Conservation (phyloP, 2,888 invertebrate species). For the Chaetogeoica ovagalla region DNA sequence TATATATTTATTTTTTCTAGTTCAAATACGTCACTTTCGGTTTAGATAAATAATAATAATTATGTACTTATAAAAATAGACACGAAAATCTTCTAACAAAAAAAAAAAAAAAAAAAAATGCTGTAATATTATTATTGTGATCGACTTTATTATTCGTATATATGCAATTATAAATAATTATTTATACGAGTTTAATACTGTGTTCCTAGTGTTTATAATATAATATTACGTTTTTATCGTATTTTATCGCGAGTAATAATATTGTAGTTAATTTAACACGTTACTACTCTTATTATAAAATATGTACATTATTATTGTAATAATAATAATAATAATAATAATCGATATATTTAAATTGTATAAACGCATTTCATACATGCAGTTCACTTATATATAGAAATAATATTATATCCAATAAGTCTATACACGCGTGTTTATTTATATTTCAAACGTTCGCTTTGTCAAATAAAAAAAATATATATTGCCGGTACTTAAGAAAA, state of each 20-base stretch:
- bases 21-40: too few relatives aligned
- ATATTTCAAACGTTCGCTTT: conserved; percentile 35
- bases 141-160: conserved; percentile 29
- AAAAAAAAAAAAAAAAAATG: conserved; percentile 15
- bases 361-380: not conserved
- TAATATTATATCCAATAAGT: conserved; percentile 15
- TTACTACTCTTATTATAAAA: conserved; percentile 22
- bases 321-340: conserved; percentile 13
- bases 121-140: conserved; percentile 32
- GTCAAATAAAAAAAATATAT: conserved; percentile 13
- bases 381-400: conserved; percentile 13
- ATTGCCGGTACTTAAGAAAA: conserved; percentile 9
- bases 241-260: too few relatives aligned
- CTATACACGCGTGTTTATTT: not conserved
- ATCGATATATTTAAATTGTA: not conserved
- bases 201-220: conserved; percentile 44
- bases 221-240: conserved; percentile 10
- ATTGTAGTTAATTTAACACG: conserved; percentile 12
- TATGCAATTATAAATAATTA: not conserved
- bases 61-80: not conserved
- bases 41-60: too few relatives aligned
- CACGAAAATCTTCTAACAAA: not conserved
- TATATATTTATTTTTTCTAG: too few relatives aligned
- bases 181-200: conserved; percentile 29
- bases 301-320: conserved; percentile 6